These are phyloP conservation scores for Calidris pugnax DNA, from an alignment of 2,113 vertebrate species.

Conservation along the genomic window DNA sequence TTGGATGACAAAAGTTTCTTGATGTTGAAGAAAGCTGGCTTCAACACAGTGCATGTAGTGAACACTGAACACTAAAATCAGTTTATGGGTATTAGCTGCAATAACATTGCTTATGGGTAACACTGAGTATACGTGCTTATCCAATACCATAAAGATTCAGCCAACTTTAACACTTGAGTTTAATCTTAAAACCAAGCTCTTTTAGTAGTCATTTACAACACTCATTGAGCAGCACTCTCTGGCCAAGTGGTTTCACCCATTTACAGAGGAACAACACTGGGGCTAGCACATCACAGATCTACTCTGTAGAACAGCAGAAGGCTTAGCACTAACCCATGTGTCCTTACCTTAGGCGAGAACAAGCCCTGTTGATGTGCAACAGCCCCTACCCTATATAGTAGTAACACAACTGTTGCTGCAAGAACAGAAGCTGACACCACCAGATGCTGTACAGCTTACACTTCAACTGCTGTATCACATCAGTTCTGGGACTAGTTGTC, in stretches of 20 bases:
- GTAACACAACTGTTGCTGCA: not conserved
- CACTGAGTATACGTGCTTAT: not conserved
- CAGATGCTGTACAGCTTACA: not conserved
- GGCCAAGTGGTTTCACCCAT: not conserved
- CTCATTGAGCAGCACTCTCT: not conserved
- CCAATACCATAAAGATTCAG: not conserved
- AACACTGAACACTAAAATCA: not conserved
- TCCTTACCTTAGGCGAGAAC: fast-evolving
- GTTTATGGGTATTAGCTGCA: not conserved
- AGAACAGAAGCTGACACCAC: not conserved
- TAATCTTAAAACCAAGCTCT: not conserved
- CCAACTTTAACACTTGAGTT: not conserved
- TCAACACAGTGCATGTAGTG: fast-evolving
- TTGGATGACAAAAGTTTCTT: not conserved
- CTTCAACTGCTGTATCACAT: not conserved
- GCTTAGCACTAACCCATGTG: not conserved
- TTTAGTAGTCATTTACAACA: not conserved
- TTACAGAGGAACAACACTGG: not conserved
- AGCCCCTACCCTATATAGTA: not conserved
- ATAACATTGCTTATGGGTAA: not conserved
- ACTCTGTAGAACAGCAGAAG: not conserved
- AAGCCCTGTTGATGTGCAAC: not conserved
- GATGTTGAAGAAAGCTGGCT: not conserved
- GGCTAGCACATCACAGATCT: not conserved
- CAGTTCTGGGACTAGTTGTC: not conserved